Evolutionary conservation across 2,888 invertebrate species (phyloP).

Genomic region (Crocallis elinguaria): DNA sequence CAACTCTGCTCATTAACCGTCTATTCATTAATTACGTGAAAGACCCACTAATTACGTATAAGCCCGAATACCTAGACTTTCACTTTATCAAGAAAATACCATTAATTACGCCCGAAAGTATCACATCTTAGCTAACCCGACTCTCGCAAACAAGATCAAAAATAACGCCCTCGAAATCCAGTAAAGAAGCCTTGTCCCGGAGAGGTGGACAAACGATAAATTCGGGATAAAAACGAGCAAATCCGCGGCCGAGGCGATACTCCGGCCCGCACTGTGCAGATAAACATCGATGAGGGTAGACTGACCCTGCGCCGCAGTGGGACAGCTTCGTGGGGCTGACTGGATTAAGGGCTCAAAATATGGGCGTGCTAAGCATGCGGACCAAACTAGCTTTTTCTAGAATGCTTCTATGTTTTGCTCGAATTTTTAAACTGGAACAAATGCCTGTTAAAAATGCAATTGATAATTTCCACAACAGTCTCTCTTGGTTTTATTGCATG

Average conservation of each 20-base stretch:
- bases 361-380: not conserved
- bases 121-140: constrained; percentile 4
- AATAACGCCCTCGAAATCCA: constrained; percentile 12
- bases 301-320: constrained; percentile 4
- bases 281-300: constrained; percentile 37
- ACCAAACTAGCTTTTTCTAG: not conserved
- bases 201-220: constrained; percentile 54
- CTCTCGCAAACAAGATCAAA: constrained; percentile 14
- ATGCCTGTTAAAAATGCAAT: too few species aligned
- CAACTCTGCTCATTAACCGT: not conserved
- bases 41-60: too few species aligned
- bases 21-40: too few species aligned
- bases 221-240: constrained; percentile 60
- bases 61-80: too few species aligned
- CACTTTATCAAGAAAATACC: too few species aligned
- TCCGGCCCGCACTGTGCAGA: constrained; percentile 18
- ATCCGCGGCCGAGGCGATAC: constrained; percentile 41
- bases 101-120: constrained; percentile 4
- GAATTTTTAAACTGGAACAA: too few species aligned
- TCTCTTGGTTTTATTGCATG: too few species aligned
- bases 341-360: not conserved
- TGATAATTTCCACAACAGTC: too few species aligned
- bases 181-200: constrained; percentile 29
- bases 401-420: too few species aligned
- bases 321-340: not conserved